Percentiles rank a stretch among this genome's conserved stretches.
phyloP scores from a whole-genome alignment of 2,113 vertebrate species.

The Podarcis raffonei region DNA sequence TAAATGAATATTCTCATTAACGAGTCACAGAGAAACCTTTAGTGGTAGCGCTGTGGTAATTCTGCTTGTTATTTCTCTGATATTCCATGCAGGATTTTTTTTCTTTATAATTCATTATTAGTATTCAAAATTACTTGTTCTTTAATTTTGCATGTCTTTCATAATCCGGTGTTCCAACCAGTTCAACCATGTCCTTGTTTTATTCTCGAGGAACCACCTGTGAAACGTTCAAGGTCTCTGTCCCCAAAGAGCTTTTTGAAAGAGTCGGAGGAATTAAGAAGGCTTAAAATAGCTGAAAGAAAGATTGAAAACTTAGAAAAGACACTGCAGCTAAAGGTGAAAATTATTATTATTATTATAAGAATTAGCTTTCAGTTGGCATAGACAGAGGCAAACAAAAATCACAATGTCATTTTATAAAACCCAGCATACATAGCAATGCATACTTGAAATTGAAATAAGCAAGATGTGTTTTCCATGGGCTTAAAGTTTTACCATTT shows the following conservation, averaged over 20 bases:
- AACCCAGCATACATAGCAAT: slow-evolving; percentile 44
- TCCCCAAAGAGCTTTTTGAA: slow-evolving; percentile 85
- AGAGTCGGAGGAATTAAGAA: slow-evolving; percentile 72
- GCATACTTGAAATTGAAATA: slow-evolving; percentile 39
- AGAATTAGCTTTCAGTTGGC: slow-evolving; percentile 59
- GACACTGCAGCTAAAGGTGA: slow-evolving; percentile 85
- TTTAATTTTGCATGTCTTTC: slow-evolving; percentile 93
- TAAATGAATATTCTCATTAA: slow-evolving; percentile 99
- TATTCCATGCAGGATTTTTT: slow-evolving; percentile 87
- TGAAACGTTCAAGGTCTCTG: slow-evolving; percentile 92
- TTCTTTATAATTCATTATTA: slow-evolving; percentile 94
- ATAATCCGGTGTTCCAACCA: slow-evolving; percentile 83
- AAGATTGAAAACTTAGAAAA: slow-evolving; percentile 87
- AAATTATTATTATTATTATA: slow-evolving; percentile 12
- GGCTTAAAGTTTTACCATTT: slow-evolving; percentile 38
- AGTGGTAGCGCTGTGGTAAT: slow-evolving; percentile 88
- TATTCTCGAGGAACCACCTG: slow-evolving; percentile 88
- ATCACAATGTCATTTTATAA: slow-evolving; percentile 61
- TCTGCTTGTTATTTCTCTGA: slow-evolving; percentile 92
- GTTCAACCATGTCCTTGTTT: slow-evolving; percentile 86
- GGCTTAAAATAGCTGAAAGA: slow-evolving; percentile 78
- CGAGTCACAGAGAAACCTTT: slow-evolving; percentile 96
- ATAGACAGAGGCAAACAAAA: slow-evolving; percentile 59
- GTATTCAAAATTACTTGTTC: slow-evolving; percentile 91
- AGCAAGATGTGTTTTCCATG: background rate